Conservation (phyloP, 2,888 invertebrate genomes). For the Ramazzottius varieornatus region DNA sequence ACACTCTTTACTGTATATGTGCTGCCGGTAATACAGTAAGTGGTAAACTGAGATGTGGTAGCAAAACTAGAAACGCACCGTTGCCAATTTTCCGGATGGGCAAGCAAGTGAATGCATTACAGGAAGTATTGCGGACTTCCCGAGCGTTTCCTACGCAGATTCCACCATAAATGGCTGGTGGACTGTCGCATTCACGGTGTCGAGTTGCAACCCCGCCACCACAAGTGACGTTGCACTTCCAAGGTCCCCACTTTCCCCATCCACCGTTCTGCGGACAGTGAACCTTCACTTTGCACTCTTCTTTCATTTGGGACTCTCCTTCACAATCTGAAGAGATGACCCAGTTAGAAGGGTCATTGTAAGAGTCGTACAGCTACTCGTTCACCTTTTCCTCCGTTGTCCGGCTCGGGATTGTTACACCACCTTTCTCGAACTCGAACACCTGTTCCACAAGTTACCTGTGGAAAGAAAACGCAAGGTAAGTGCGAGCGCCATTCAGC, state of each 20-base stretch:
- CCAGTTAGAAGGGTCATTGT: background rate
- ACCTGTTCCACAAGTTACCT: background rate
- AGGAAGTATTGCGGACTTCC: background rate
- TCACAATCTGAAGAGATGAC: background rate
- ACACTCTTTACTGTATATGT: too few relatives aligned
- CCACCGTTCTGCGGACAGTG: background rate
- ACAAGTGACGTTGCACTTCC: background rate
- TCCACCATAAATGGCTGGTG: background rate
- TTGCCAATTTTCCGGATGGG: background rate
- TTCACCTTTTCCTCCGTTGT: background rate
- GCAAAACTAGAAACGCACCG: background rate
- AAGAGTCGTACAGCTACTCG: background rate
- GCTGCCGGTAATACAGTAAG: too few relatives aligned
- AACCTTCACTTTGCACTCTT: background rate
- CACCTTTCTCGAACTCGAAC: background rate
- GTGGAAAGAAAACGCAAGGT: background rate
- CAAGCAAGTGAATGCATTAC: background rate
- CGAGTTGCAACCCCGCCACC: background rate
- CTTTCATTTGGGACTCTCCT: background rate
- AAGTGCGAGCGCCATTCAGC: too few relatives aligned
- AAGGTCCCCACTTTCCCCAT: background rate
- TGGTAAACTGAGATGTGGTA: too few relatives aligned
- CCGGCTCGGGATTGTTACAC: background rate
- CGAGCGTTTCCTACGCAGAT: background rate
- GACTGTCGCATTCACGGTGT: background rate